Evolutionary conservation across 2,888 invertebrate species (phyloP).

Genomic region (Diploptera punctata): DNA sequence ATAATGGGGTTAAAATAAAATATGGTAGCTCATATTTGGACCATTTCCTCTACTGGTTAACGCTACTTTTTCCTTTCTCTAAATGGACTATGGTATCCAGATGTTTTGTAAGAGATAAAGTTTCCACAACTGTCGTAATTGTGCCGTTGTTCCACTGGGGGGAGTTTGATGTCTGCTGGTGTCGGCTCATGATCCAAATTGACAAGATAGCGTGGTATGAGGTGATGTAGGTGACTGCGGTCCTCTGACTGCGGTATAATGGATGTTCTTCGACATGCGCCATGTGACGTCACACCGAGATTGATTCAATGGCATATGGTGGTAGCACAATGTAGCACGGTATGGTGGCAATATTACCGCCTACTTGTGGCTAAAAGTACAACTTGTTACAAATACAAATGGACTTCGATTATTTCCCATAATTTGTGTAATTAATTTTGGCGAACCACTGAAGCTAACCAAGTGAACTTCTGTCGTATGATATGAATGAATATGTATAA

Average conservation of each 20-base stretch:
- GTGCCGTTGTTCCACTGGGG: neutral
- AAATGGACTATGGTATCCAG: too few species aligned
- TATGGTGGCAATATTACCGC: slow-evolving; percentile 16
- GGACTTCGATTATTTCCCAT: neutral
- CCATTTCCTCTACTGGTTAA: too few species aligned
- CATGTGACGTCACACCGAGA: slow-evolving; percentile 16
- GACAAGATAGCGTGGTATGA: slow-evolving; percentile 2
- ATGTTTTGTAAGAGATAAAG: too few species aligned
- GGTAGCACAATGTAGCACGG: slow-evolving; percentile 6
- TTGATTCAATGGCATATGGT: slow-evolving; percentile 19
- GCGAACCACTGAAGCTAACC: too few species aligned
- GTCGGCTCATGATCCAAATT: neutral
- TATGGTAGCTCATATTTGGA: too few species aligned
- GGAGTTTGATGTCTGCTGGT: neutral
- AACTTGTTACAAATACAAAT: neutral
- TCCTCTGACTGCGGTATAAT: too few species aligned
- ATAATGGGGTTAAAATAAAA: too few species aligned
- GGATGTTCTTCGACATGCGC: slow-evolving; percentile 14
- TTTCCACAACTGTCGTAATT: too few species aligned
- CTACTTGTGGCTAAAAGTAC: slow-evolving; percentile 15
- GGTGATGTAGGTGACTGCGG: neutral
- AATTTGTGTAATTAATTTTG: neutral
- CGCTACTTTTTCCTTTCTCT: too few species aligned
- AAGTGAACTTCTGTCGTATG: too few species aligned
- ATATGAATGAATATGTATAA: too few species aligned